Percentiles rank a stretch among this genome's conserved stretches.
Conservation (phyloP, 2,888 invertebrate genomes). For the Campopleginae sp. region DNA sequence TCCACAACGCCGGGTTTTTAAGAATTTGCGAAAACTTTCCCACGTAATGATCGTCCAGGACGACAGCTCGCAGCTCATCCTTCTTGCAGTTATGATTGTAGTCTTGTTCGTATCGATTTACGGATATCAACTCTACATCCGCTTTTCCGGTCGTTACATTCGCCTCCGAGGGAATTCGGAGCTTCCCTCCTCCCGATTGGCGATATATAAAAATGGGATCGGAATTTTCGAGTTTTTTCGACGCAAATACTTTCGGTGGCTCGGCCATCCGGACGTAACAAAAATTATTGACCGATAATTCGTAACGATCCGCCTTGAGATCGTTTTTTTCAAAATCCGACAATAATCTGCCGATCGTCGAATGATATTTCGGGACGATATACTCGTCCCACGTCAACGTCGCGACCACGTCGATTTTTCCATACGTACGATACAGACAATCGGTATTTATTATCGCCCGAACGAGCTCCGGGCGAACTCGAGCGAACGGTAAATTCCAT, state of each 20-base stretch:
- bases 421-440: slow-evolving; percentile 88
- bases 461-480: slow-evolving; percentile 80
- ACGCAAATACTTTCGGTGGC: background rate
- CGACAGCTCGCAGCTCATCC: slow-evolving; percentile 71
- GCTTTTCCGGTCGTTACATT: slow-evolving; percentile 67
- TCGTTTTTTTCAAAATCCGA: slow-evolving; percentile 85
- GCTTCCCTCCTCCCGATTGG: slow-evolving; percentile 55
- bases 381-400: slow-evolving; percentile 89
- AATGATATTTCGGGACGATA: slow-evolving; percentile 87
- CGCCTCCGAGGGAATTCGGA: slow-evolving; percentile 57
- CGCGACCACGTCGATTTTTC: slow-evolving; percentile 83
- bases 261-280: slow-evolving; percentile 75
- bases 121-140: slow-evolving; percentile 72
- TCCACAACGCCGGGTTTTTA: slow-evolving; percentile 77
- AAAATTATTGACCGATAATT: slow-evolving; percentile 84
- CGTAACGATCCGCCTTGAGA: slow-evolving; percentile 84
- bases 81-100: slow-evolving; percentile 82
- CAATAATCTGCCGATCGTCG: slow-evolving; percentile 85
- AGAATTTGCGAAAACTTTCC: slow-evolving; percentile 85
- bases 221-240: slow-evolving; percentile 68
- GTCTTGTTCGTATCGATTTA: slow-evolving; percentile 72
- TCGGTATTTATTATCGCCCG: slow-evolving; percentile 87
- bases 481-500: slow-evolving; percentile 88
- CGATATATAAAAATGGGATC: slow-evolving; percentile 75
- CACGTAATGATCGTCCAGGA: slow-evolving; percentile 26